Conservation (phyloP, 2,888 invertebrate species). For the Drosophila histrio region DNA sequence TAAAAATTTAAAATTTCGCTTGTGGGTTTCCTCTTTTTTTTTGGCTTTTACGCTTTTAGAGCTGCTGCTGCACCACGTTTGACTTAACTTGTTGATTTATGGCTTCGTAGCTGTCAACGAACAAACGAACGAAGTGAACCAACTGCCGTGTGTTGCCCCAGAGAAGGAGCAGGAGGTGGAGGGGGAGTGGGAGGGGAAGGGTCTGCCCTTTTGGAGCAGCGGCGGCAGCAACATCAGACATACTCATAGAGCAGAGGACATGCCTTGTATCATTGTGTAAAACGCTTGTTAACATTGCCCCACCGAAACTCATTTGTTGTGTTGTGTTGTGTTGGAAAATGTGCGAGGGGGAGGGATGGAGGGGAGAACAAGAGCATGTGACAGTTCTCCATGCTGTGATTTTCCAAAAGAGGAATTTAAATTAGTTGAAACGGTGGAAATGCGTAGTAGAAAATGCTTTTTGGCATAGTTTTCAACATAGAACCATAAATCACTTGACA, state of each 20-base stretch:
- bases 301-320: constrained; percentile 61
- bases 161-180: not conserved
- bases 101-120: constrained; percentile 71
- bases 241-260: constrained; percentile 28
- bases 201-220: constrained; percentile 11
- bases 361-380: constrained; percentile 48
- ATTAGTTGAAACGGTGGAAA: constrained; percentile 64
- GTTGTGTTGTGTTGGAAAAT: constrained; percentile 14
- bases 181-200: not conserved
- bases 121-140: constrained; percentile 45
- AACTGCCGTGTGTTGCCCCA: constrained; percentile 59
- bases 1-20: constrained; percentile 58
- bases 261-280: constrained; percentile 72
- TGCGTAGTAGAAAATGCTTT: constrained; percentile 70
- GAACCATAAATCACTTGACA: constrained; percentile 60
- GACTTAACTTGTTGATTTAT: constrained; percentile 82
- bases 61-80: constrained; percentile 67
- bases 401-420: constrained; percentile 63
- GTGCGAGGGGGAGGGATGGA: not conserved
- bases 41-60: constrained; percentile 51
- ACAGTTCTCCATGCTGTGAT: constrained; percentile 54
- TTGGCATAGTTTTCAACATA: constrained; percentile 64
- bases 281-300: constrained; percentile 76
- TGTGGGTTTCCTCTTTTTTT: constrained; percentile 30
- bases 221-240: constrained; percentile 5